Base-by-base conservation (phyloP, 2,888 invertebrate genomes). In the Plagiodera versicolora region DNA sequence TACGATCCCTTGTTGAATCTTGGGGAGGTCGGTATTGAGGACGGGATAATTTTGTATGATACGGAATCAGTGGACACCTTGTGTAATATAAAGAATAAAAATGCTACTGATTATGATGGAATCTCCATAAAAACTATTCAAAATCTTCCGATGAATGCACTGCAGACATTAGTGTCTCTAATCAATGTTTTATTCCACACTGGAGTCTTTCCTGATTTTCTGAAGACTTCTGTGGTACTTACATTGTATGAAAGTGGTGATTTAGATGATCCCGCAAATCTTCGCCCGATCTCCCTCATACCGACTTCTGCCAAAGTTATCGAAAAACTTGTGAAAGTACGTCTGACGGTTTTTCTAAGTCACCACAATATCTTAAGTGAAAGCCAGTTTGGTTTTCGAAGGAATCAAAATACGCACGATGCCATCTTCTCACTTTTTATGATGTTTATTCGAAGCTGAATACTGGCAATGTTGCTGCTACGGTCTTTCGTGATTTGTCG, bases 131-230 rank as follows among this genome's bases (percentile, higher is more conserved):
- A 48, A 48, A 48, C 24, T n/a, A 18, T 48, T 11, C 8, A 10
- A 19, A 18, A 48, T 48, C 48, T 48, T 19, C 48, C 48, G 24
- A 19, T 11, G n/a, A 48, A 48, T 48, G 48, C 48, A 20, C 10
- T 48, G n/a, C n/a, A 48, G 1, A 48, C 28, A 11, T 19, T 48
- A 20, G 20, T 19, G n/a, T 9, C 18, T 48, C 20, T 48, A 20
- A 48, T 48, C 10, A 20, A 48, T 32, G 3, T 16, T 28, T 49
- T 14, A 20, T 49, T 49, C 28, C 14, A 49, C 10, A 49, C 28
- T 28, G 49, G 28, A 6, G 2, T 11, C 5, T 49, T 49, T 8
- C 49, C 49, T 24, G 8, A n/a, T 20, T 19, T 19, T 14, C 17
- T 49, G 16, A 49, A 20, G n/a, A 20, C 49, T 49, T 20, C 49